phyloP scores from a whole-genome alignment of 2,888 invertebrate genomes.

The Cantharis nigra region DNA sequence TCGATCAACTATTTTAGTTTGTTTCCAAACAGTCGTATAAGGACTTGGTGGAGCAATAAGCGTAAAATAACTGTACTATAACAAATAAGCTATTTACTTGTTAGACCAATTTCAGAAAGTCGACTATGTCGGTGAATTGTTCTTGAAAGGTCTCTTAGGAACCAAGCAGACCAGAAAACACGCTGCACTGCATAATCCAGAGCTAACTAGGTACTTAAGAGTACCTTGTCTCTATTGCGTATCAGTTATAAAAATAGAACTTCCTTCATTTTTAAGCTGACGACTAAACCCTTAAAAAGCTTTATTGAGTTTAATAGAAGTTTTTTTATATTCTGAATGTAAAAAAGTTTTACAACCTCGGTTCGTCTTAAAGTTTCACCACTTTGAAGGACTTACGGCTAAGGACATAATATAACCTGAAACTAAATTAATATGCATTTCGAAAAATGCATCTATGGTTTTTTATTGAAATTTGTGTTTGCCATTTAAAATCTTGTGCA shows the following conservation, averaged over 20 bases:
- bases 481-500: not conserved
- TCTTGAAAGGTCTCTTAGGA: slow-evolving; percentile 20
- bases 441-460: no score
- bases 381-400: not conserved
- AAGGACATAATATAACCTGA: not conserved
- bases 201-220: slow-evolving; percentile 27
- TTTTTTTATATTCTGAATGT: slow-evolving; percentile 21
- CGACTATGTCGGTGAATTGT: slow-evolving; percentile 1
- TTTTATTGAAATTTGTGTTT: not conserved
- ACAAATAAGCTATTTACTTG: slow-evolving; percentile 8
- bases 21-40: not conserved
- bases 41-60: not conserved
- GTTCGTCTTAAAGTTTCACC: not conserved
- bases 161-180: slow-evolving; percentile 26
- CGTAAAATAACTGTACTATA: not conserved
- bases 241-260: slow-evolving; percentile 27
- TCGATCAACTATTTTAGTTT: not conserved
- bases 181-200: slow-evolving; percentile 24
- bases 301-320: slow-evolving; percentile 30
- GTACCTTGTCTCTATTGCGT: slow-evolving; percentile 18
- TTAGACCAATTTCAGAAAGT: not conserved
- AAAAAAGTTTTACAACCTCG: not conserved
- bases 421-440: not conserved
- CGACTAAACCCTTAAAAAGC: slow-evolving; percentile 16
- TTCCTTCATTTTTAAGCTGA: slow-evolving; percentile 21